These are phyloP conservation scores for Rhodinocichla rosea DNA, from an alignment of 2,113 vertebrate species.

Conservation along the genomic window DNA sequence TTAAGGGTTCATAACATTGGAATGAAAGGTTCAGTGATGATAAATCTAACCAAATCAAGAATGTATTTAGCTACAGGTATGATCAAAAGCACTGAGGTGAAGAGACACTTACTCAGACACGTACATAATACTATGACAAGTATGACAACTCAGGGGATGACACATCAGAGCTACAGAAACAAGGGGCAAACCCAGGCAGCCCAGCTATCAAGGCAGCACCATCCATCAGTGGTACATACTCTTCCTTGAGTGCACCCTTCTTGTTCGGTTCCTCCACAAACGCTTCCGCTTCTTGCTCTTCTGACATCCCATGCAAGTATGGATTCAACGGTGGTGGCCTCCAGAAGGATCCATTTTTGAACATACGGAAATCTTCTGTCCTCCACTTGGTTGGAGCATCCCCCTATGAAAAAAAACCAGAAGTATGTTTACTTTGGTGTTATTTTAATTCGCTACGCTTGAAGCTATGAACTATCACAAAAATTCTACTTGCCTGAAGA, in stretches of 20 bases:
- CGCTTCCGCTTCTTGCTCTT: conserved; percentile 88
- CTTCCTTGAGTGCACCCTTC: conserved; percentile 95
- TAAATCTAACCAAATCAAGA: neutral
- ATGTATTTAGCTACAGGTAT: neutral
- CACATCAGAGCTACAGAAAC: neutral
- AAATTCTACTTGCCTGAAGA: conserved; percentile 84
- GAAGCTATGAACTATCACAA: neutral
- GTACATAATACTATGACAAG: neutral
- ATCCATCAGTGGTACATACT: conserved; percentile 76
- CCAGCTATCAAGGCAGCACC: neutral
- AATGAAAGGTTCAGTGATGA: neutral
- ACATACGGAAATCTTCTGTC: conserved; percentile 97
- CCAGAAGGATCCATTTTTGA: conserved; percentile 98
- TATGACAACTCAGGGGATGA: neutral
- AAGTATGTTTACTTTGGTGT: neutral
- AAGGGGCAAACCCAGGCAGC: neutral
- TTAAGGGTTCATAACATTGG: neutral
- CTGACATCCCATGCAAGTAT: conserved; percentile 91
- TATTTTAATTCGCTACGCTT: neutral
- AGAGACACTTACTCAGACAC: neutral
- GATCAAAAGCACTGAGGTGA: neutral
- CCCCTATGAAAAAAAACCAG: conserved; percentile 72
- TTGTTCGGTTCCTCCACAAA: conserved; percentile 90
- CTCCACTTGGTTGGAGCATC: conserved; percentile 96
- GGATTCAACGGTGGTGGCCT: conserved; percentile 95